phyloP scores from a whole-genome alignment of 1,140 invertebrate genomes.

The Fopius arisanus region DNA sequence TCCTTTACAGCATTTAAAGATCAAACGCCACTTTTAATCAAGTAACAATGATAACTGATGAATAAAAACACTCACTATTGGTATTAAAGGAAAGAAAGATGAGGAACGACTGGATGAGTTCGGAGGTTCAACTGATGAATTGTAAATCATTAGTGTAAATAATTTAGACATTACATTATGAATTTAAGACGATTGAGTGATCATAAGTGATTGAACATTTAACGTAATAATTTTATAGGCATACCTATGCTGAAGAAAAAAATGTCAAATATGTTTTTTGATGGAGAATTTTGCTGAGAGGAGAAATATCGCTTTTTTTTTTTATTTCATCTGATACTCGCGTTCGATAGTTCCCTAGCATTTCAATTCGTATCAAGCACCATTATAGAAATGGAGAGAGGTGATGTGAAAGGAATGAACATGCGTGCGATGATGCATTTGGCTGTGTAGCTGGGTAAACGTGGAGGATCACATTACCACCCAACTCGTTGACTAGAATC shows the following conservation, averaged over 20 bases:
- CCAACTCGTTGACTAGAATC: slow-evolving; percentile 23
- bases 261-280: neutral
- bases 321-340: slow-evolving; percentile 18
- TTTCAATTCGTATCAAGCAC: slow-evolving; percentile 19
- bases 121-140: too few relatives aligned
- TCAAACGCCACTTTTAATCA: slow-evolving; percentile 60
- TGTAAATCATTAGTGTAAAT: slow-evolving; percentile 60
- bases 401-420: neutral
- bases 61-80: slow-evolving; percentile 46
- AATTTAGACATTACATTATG: slow-evolving; percentile 39
- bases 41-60: slow-evolving; percentile 22
- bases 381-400: neutral
- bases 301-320: neutral
- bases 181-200: slow-evolving; percentile 16
- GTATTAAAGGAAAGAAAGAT: slow-evolving; percentile 58
- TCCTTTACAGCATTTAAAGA: slow-evolving; percentile 67
- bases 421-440: slow-evolving; percentile 23
- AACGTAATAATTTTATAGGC: slow-evolving; percentile 6
- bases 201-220: neutral
- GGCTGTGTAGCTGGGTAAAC: slow-evolving; percentile 29
- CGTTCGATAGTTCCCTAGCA: slow-evolving; percentile 28
- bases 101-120: slow-evolving; percentile 37
- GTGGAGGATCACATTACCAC: slow-evolving; percentile 21
- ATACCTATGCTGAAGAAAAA: neutral
- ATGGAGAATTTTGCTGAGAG: neutral